Evolutionary conservation across 2,888 invertebrate genomes (phyloP).

Genomic region (Trichogramma dendrolimi): DNA sequence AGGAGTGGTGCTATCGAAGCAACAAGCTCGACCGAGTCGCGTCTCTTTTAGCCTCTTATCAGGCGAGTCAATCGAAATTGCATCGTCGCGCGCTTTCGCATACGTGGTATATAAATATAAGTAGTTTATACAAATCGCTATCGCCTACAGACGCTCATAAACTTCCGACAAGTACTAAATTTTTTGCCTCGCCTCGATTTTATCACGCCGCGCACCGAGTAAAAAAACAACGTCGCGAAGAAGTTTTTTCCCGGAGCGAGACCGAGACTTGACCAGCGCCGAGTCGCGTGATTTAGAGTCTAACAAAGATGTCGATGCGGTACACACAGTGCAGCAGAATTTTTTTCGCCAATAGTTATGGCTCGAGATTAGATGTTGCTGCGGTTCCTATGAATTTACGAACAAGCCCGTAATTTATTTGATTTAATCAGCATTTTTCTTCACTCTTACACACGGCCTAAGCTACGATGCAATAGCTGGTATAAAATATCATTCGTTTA

Average conservation of each 20-base stretch:
- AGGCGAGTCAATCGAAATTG: slow-evolving; percentile 31
- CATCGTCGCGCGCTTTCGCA: slow-evolving; percentile 27
- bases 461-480: no score
- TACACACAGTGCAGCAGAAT: no score
- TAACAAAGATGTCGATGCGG: no score
- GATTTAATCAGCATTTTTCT: no score
- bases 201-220: slow-evolving; percentile 1
- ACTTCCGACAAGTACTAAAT: slow-evolving; percentile 25
- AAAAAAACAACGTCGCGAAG: slow-evolving; percentile 9
- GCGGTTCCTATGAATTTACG: no score
- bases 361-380: no score
- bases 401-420: no score
- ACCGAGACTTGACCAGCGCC: no score
- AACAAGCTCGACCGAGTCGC: slow-evolving; percentile 31
- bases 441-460: no score
- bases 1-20: not conserved
- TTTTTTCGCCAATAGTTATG: no score
- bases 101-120: slow-evolving; percentile 32
- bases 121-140: slow-evolving; percentile 25
- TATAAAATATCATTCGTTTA: no score
- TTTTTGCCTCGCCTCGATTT: slow-evolving; percentile 15
- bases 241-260: slow-evolving; percentile 11
- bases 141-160: slow-evolving; percentile 20
- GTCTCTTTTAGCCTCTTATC: slow-evolving; percentile 31
- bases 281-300: no score